Base-by-base conservation (phyloP, 2,113 vertebrate species). In the Phalacrocorax pelagicus region DNA sequence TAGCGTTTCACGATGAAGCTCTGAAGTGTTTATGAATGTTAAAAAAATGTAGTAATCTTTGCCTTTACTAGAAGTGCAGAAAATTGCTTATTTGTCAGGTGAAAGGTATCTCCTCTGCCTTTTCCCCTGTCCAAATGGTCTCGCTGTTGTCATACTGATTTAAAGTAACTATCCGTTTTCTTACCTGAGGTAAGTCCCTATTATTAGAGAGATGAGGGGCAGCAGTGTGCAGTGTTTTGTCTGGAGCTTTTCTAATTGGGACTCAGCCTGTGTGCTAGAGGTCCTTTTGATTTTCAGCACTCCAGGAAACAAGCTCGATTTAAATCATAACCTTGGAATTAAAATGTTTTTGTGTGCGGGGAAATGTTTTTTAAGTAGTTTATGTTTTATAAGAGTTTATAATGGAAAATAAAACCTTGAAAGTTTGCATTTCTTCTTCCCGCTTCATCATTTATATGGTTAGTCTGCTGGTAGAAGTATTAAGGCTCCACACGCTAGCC, bases 271-370 rank as follows among this genome's bases (percentile, higher is more conserved):
- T 72, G 47, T 88, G 38, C 82, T 81, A 36, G 69, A 88, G 15
- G 46, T 65, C 34, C 46, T 80, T 90, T 88, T 91, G 87, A 92
- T 94, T 96, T 91, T 84, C 63, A 86, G 55, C 66, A 52, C 81
- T 91, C 61, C 52, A 65, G 66, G 74, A 81, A 82, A 57, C 21
- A 38, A 67, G 55, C 23, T 72, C 71, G 36, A 87, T 75, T 93
- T 65, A 85, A 90, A 88, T 78, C n/a, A 19, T 81, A 93, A 61
- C 49, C 38, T 51, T 70, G 57, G n/a, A 85, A 89, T 62, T 89
- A 69, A 91, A 91, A 92, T 57, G 47, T 58, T 5, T 44, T 6
- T 52, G 34, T 52, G 27, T 32, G 42, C 1, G 17, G 13, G 20
- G 36, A 69, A 69, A 85, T 10, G 4, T 10, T 92, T 85, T 78